Base-by-base conservation (phyloP, 1,140 invertebrate genomes). In the Babylonia areolata region DNA sequence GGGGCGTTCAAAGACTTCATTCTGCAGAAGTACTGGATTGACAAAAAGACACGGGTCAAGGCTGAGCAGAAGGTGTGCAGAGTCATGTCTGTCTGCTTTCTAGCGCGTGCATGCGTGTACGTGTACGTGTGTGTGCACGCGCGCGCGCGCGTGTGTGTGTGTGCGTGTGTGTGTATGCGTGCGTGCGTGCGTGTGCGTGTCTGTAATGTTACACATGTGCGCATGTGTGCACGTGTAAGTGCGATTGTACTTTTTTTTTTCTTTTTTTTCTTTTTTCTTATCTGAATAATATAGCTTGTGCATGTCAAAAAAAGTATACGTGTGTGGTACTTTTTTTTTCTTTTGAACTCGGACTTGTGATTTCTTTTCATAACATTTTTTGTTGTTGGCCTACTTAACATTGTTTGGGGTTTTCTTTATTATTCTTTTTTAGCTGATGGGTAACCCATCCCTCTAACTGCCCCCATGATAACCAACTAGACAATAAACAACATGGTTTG, bases 11-110 rank as follows among this genome's bases (percentile, higher is more conserved):
- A 97, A 91, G 95, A 96, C 69, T 98, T 98, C 93, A 95, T 99
- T 0, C 96, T 96, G 84, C 96, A 97, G 17, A 94, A 98, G n/a
- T 95, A 96, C 46, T 99, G 98, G 98, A 98, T 99, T 97, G 98
- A 99, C 91, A 94, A 95, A 9, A 96, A 97, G 91, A 99, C 98
- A 1, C 95, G 96, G 64, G 95, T 96, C 82, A 95, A 96, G 31
- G 98, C 98, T 0, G 96, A 97, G 80, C 96, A 96, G 31, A 99
- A 99, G 94, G 93, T 94, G 83, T 75, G 35, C 71, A 11, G 3
- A 31, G 6, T 12, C 28, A 23, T 69, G 58, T 69, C 15, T 31
- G 58, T 69, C 15, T 69, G 20, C 23, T 12, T 69, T 12, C 5
- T 0, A 23, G 20, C 28, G 6, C 28, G n/a, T 69, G 58, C 28